These are phyloP conservation scores for Cyclura pinguis DNA, from an alignment of 2,797 vertebrate species.

Conservation along the genomic window DNA sequence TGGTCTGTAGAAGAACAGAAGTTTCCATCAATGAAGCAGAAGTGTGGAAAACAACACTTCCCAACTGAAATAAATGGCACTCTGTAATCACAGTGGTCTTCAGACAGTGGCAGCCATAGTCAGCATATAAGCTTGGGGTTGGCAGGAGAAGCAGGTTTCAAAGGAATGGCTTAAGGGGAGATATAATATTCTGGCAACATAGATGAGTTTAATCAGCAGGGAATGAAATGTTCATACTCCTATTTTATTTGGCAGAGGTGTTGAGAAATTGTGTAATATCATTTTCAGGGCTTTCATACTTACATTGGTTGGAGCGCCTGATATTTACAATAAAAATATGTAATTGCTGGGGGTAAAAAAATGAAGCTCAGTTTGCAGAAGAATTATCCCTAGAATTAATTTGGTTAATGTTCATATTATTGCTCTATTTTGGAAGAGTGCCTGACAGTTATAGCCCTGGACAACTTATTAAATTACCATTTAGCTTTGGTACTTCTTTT, in stretches of 20 bases:
- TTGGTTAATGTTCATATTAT: slow-evolving; percentile 1
- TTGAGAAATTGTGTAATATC: slow-evolving; percentile 33
- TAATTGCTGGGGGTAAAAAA: accelerated
- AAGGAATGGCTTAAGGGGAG: slow-evolving; percentile 16
- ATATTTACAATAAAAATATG: slow-evolving; percentile 34
- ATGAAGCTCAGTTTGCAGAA: not conserved
- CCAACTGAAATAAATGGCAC: slow-evolving; percentile 3
- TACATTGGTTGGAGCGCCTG: slow-evolving; percentile 11
- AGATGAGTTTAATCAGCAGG: not conserved
- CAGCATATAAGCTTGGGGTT: slow-evolving; percentile 14
- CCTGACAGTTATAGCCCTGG: slow-evolving; percentile 1
- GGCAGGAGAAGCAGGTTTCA: slow-evolving; percentile 32
- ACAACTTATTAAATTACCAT: slow-evolving; percentile 1
- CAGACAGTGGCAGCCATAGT: not conserved
- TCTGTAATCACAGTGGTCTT: slow-evolving; percentile 7
- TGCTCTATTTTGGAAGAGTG: slow-evolving; percentile 14
- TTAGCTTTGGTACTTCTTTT: accelerated
- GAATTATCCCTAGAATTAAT: slow-evolving; percentile 20
- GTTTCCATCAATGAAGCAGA: not conserved
- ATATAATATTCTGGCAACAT: slow-evolving; percentile 29
- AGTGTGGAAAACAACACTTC: not conserved
- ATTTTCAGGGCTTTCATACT: not conserved
- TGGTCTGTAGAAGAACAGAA: slow-evolving; percentile 15
- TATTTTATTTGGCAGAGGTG: slow-evolving; percentile 48
- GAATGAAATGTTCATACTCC: not conserved